phyloP scores from a whole-genome alignment of 2,113 vertebrate genomes.

The Chaetops frenatus region DNA sequence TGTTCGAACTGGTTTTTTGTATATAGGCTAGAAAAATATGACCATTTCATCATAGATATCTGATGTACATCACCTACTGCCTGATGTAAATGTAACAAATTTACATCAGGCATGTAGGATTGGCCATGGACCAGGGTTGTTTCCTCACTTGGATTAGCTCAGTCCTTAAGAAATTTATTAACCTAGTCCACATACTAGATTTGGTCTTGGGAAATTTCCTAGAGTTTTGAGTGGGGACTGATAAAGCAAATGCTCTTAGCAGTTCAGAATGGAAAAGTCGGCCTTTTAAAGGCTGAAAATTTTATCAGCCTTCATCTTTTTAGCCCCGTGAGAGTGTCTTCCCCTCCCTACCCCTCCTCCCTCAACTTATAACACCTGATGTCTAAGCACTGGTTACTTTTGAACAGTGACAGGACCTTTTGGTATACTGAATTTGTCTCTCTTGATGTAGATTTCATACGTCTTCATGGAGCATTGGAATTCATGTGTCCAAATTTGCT shows the following conservation, averaged over 20 bases:
- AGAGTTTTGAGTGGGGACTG: background rate
- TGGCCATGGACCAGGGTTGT: background rate
- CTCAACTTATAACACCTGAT: fast-evolving
- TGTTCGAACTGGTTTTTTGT: background rate
- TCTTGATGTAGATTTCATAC: background rate
- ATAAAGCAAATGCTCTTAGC: background rate
- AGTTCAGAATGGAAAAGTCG: background rate
- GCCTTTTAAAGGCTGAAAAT: background rate
- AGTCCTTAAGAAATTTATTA: background rate
- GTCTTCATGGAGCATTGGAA: background rate
- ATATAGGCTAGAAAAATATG: background rate
- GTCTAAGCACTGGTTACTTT: background rate
- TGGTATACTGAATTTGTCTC: background rate
- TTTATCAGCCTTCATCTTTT: background rate
- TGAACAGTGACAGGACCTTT: background rate
- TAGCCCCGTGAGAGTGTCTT: background rate
- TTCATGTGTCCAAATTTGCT: background rate
- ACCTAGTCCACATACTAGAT: background rate
- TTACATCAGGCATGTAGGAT: background rate
- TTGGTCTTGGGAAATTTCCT: background rate
- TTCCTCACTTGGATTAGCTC: background rate
- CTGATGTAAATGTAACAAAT: background rate
- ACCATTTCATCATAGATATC: background rate
- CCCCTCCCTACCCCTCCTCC: background rate
- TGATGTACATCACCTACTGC: background rate